Conservation (phyloP, 1,140 invertebrate genomes). For the Drusus annulatus region DNA sequence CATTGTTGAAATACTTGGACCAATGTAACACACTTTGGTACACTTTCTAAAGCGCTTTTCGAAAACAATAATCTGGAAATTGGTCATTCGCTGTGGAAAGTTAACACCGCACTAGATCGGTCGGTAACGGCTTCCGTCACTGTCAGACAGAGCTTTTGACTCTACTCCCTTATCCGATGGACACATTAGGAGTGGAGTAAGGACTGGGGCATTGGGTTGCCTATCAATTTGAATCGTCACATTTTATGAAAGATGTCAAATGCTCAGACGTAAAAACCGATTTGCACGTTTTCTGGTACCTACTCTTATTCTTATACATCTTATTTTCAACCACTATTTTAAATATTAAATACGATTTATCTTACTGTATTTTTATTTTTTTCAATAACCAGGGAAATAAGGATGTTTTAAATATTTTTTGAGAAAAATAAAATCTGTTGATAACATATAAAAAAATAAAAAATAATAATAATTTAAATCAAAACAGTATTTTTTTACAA, state of each 20-base stretch:
- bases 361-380: too few relatives aligned
- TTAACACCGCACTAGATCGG: not conserved
- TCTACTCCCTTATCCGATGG: not conserved
- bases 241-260: not conserved
- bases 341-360: too few relatives aligned
- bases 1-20: not conserved
- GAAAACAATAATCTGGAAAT: not conserved
- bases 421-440: too few relatives aligned
- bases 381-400: too few relatives aligned
- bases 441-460: too few relatives aligned
- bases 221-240: not conserved
- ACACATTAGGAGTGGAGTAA: too few relatives aligned
- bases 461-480: too few relatives aligned
- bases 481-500: too few relatives aligned
- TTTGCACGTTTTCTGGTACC: not conserved
- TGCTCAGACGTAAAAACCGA: not conserved
- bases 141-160: not conserved
- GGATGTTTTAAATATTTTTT: too few relatives aligned
- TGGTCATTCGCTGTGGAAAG: not conserved
- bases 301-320: too few relatives aligned
- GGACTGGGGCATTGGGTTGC: not conserved
- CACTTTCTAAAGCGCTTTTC: not conserved
- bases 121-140: slow-evolving; percentile 17
- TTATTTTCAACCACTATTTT: too few relatives aligned
- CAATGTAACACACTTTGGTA: not conserved